Conservation (phyloP, 2,797 vertebrate species). For the Fundulus diaphanus region DNA sequence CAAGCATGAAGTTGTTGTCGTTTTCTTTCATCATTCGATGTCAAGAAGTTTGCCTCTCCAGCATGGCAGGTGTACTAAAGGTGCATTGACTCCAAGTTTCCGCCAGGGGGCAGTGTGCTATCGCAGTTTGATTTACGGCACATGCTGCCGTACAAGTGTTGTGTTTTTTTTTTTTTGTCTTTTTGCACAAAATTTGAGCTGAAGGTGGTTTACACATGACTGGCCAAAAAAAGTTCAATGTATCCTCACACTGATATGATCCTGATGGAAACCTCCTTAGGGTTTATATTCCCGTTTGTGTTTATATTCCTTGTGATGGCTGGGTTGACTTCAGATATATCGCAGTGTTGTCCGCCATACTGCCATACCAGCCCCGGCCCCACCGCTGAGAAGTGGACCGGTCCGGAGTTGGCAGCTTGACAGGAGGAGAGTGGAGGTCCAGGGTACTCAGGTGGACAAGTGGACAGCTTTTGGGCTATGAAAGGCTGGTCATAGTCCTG, state of each 20-base stretch:
- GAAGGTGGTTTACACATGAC: slow-evolving; percentile 15
- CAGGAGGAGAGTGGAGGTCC: slow-evolving; percentile 19
- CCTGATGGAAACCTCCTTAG: slow-evolving; percentile 61
- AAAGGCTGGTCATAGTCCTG: slow-evolving; percentile 47
- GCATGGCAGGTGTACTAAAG: slow-evolving; percentile 30
- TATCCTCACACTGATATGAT: slow-evolving; percentile 72
- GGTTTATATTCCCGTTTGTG: slow-evolving; percentile 36
- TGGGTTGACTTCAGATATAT: slow-evolving; percentile 18
- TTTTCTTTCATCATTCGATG: not conserved
- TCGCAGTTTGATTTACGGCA: slow-evolving; percentile 63
- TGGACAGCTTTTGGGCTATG: slow-evolving; percentile 18
- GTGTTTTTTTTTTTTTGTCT: not conserved
- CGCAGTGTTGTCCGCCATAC: slow-evolving; percentile 38
- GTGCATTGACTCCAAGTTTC: slow-evolving; percentile 44
- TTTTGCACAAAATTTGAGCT: not conserved
- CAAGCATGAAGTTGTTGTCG: not conserved
- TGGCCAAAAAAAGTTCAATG: slow-evolving; percentile 15
- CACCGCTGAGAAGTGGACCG: slow-evolving; percentile 9
- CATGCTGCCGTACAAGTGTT: slow-evolving; percentile 21
- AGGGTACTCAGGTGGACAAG: slow-evolving; percentile 15
- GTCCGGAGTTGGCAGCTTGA: slow-evolving; percentile 11
- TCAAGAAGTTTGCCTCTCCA: not conserved
- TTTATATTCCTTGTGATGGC: slow-evolving; percentile 26
- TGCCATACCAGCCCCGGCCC: slow-evolving; percentile 35
- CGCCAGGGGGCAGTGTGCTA: slow-evolving; percentile 62